Evolutionary conservation across 2,113 vertebrate genomes (phyloP).

Genomic region (Oreochromis niloticus): DNA sequence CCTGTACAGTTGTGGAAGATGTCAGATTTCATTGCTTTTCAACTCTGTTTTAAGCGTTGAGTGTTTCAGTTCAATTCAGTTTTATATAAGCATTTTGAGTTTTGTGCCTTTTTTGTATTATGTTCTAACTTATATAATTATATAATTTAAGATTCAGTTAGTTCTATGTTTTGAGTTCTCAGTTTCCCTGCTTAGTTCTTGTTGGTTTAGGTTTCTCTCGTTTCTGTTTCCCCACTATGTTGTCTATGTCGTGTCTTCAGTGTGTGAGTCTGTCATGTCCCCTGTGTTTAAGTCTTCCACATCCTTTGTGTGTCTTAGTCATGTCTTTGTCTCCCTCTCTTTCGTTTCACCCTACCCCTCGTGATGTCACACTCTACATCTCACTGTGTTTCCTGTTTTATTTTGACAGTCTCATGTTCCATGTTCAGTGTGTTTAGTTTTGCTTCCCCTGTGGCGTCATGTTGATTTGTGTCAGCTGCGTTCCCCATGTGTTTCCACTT

Average conservation of each 20-base stretch:
- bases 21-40: neutral
- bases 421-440: neutral
- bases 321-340: neutral
- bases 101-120: neutral
- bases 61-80: neutral
- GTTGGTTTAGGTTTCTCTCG: neutral
- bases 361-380: neutral
- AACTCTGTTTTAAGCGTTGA: neutral
- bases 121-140: neutral
- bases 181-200: neutral
- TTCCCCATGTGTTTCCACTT: neutral
- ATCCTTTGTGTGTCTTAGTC: neutral
- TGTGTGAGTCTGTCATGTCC: neutral
- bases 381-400: neutral
- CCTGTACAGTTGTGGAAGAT: neutral
- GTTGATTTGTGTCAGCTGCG: neutral
- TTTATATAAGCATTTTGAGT: neutral
- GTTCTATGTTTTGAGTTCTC: neutral
- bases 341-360: neutral
- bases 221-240: neutral
- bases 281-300: neutral
- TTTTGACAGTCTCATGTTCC: neutral
- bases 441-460: neutral
- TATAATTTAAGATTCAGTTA: neutral
- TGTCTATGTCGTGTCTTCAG: neutral